Evolutionary conservation across 2,113 vertebrate species (phyloP), one percentile per base, ranked within the genome.

Genomic region (Sorex araneus): DNA sequence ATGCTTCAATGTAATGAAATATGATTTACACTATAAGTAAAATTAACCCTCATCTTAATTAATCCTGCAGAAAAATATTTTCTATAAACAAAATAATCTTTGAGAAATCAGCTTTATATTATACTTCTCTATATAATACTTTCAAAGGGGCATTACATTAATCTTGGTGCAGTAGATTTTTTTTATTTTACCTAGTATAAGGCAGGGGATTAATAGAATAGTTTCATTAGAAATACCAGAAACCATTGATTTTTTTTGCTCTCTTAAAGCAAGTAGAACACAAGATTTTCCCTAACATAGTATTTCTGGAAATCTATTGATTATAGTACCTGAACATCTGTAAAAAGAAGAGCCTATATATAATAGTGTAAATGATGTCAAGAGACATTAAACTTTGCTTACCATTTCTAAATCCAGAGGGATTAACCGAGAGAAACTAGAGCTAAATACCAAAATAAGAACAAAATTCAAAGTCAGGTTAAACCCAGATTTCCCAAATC

Each of bases 1-100:
- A 87, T 86, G 40, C 34, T 75, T 87, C 69, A 85, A 57, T 43
- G 75, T 75, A 90, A 85, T 67, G 50, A 67, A 89, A 79, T 36
- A 87, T 66, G 18, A 94, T 86, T 60, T 83, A 92, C 0, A 87
- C 12, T 67, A 75, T 0, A 84, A 81, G 34, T 86, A 87, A 88
- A 80, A 81, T 77, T 76, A 93, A 86, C 78, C 84, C 27, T 25
- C 18, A 87, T 27, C 23, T 70, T 78, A 60, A 50, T 50, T 50
- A 50, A 50, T 47, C 67, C 60, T 32, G 50, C 6, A 18, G 32
- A 47, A 87, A 94, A 92, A 84, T 83, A 87, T 84, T 93, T 94
- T 78, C 90, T 92, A 95, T 13, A 92, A 90, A 92, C 2, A 43
- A 84, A 87, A 90, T 75, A 91, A 90, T 76, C 70, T 96, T 78